These are phyloP conservation scores for Diplosoma virens DNA, from an alignment of 23 tunicate species.

Conservation along the genomic window DNA sequence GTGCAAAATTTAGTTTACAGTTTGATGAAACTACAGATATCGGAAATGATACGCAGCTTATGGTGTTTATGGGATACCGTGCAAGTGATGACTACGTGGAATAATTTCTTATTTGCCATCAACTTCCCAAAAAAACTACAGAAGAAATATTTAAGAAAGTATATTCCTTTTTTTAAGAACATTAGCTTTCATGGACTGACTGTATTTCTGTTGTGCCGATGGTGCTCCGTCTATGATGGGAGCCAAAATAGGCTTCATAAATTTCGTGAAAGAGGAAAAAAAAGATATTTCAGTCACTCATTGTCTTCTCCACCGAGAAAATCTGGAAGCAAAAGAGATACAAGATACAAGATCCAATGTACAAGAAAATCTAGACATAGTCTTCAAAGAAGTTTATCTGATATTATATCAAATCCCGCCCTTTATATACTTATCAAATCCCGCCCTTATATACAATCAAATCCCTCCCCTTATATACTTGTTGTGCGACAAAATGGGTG, in stretches of 20 bases:
- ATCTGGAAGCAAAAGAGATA: conserved; percentile 37
- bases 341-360: background rate
- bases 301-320: conserved; percentile 70
- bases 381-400: conserved; percentile 33
- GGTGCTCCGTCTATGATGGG: conserved; percentile 45
- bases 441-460: conserved; percentile 20
- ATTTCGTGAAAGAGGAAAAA: conserved; percentile 28
- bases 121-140: conserved; percentile 18
- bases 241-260: conserved; percentile 21
- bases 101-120: conserved; percentile 29
- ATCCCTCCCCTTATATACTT: conserved; percentile 37
- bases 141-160: conserved; percentile 30
- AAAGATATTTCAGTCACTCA: conserved; percentile 35
- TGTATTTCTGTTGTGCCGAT: conserved; percentile 28
- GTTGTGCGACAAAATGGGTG: conserved; percentile 42
- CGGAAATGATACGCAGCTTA: conserved; percentile 15
- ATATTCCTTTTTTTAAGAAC: conserved; percentile 19
- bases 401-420: conserved; percentile 36
- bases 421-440: conserved; percentile 36
- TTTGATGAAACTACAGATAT: conserved; percentile 25
- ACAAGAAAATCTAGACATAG: conserved; percentile 5
- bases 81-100: conserved; percentile 29
- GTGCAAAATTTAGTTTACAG: conserved; percentile 46
- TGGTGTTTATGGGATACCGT: conserved; percentile 35
- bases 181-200: conserved; percentile 22